These are phyloP conservation scores for Brachionus rotundiformis DNA, from an alignment of 1,140 invertebrate genomes.

Conservation along the genomic window DNA sequence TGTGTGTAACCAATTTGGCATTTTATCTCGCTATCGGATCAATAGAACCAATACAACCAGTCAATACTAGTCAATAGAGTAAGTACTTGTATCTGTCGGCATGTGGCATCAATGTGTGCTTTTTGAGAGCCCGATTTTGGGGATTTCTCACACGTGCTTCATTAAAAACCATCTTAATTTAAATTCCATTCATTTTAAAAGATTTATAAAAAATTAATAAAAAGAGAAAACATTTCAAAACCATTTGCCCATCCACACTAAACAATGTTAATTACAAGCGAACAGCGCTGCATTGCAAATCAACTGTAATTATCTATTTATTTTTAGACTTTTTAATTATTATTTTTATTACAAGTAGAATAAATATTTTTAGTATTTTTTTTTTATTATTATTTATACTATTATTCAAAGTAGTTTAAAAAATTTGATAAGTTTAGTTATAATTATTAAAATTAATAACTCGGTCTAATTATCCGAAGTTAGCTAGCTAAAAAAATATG, in stretches of 20 bases:
- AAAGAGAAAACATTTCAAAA: constrained; percentile 9
- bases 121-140: background rate
- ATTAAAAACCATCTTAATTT: background rate
- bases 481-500: background rate
- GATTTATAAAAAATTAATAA: no score
- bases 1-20: background rate
- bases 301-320: constrained; percentile 46
- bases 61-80: background rate
- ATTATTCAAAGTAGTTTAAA: no score
- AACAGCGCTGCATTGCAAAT: constrained; percentile 44
- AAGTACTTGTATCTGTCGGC: background rate
- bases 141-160: constrained; percentile 2
- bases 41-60: background rate
- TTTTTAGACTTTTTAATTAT: constrained; percentile 7
- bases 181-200: background rate
- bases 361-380: no score
- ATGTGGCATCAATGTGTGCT: background rate
- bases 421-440: no score
- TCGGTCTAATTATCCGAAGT: background rate
- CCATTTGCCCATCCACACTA: background rate
- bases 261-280: constrained; percentile 38
- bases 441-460: no score
- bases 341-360: background rate
- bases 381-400: no score
- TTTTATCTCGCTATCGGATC: background rate